A percentile compares a stretch with the other conserved stretches of the same genome.
Evolutionary conservation across 2,797 vertebrate species (phyloP).

Genomic region (Tangara arthus): DNA sequence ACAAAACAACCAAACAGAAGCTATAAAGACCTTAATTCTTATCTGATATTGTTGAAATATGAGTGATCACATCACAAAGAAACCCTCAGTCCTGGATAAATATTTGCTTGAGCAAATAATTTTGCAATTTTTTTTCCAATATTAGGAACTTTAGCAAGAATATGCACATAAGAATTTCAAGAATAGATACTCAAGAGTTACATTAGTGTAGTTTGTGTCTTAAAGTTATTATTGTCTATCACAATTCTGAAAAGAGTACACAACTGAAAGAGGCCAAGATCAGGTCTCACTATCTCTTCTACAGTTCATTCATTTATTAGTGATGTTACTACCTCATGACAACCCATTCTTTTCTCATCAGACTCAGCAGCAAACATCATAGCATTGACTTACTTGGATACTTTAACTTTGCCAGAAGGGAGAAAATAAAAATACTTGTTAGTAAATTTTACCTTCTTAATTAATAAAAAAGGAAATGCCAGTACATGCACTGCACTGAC

Average conservation of each 20-base stretch:
- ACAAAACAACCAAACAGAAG: background rate
- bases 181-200: background rate
- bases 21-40: background rate
- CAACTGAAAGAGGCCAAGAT: background rate
- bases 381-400: background rate
- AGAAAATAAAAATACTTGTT: background rate
- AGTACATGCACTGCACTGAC: background rate
- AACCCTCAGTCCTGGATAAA: background rate
- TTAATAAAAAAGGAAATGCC: background rate
- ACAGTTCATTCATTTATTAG: background rate
- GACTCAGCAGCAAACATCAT: background rate
- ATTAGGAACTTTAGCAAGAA: background rate
- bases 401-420: background rate
- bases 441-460: background rate
- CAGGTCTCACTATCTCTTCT: background rate
- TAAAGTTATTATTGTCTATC: background rate
- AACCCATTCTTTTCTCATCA: background rate
- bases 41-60: background rate
- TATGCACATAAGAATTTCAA: background rate
- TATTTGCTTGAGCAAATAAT: background rate
- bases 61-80: background rate
- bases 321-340: background rate
- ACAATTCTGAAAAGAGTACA: background rate
- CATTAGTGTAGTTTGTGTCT: background rate
- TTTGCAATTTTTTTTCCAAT: background rate